These are phyloP conservation scores for Phalacrocorax aristotelis DNA, from an alignment of 2,113 vertebrate genomes.

Conservation along the genomic window DNA sequence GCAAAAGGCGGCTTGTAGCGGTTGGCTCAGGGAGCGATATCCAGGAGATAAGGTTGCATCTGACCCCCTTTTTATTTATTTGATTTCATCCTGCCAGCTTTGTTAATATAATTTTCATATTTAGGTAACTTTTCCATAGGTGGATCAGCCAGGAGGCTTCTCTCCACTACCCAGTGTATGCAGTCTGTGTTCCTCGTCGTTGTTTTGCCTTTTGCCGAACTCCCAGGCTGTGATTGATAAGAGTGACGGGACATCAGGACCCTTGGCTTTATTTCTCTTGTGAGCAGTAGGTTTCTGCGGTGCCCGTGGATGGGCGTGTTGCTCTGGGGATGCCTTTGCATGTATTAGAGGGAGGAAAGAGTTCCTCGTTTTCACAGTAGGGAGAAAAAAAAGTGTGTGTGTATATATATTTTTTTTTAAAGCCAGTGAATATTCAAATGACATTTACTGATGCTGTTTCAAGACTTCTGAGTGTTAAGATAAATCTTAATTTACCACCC, in stretches of 20 bases:
- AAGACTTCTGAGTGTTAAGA: neutral
- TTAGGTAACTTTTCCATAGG: neutral
- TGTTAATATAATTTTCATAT: neutral
- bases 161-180: rapidly evolving
- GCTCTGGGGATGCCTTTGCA: rapidly evolving
- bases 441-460: neutral
- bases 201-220: neutral
- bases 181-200: neutral
- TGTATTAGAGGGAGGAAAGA: neutral
- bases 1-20: neutral
- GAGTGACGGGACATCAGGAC: neutral
- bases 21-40: too few species aligned
- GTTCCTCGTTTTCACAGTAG: neutral
- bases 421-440: neutral
- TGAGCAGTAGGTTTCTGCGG: neutral
- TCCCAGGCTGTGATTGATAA: neutral
- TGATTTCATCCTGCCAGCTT: neutral
- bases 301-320: rapidly evolving
- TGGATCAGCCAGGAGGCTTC: neutral
- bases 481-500: neutral
- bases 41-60: neutral
- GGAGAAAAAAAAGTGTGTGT: too few species aligned
- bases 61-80: neutral
- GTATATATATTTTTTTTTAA: neutral
- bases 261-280: neutral